A percentile compares a stretch with the other conserved stretches of the same genome.
phyloP scores from a whole-genome alignment of 2,113 vertebrate species.

The Salvelinus sp. region DNA sequence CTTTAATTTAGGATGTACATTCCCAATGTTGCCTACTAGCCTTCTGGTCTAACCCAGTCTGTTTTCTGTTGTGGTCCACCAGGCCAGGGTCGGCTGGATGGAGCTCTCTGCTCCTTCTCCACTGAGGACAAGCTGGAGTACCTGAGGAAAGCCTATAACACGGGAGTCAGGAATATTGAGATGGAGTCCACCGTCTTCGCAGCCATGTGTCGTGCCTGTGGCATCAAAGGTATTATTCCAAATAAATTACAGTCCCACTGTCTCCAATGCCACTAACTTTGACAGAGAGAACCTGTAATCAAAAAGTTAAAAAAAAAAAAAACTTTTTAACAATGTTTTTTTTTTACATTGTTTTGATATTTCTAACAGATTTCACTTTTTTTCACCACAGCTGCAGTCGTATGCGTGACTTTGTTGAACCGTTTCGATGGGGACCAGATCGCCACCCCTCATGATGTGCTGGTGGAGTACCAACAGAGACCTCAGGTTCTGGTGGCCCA shows the following conservation, averaged over 20 bases:
- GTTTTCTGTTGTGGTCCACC: slow-evolving; percentile 8
- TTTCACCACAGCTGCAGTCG: slow-evolving; percentile 79
- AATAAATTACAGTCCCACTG: not conserved
- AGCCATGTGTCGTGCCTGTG: slow-evolving; percentile 84
- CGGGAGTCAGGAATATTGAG: slow-evolving; percentile 83
- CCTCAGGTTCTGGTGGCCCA: slow-evolving; percentile 81
- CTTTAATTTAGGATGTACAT: too few species aligned
- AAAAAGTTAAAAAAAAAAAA: too few species aligned
- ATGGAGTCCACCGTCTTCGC: slow-evolving; percentile 87
- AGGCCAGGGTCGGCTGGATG: slow-evolving; percentile 84
- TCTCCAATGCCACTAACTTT: not conserved
- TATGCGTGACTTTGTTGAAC: slow-evolving; percentile 83
- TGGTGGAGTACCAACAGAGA: slow-evolving; percentile 79
- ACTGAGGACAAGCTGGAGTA: slow-evolving; percentile 83
- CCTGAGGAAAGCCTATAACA: slow-evolving; percentile 77
- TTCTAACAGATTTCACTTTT: not conserved
- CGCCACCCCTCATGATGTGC: slow-evolving; percentile 74
- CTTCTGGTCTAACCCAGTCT: not conserved
- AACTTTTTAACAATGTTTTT: too few species aligned
- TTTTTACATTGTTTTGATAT: too few species aligned
- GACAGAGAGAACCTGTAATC: not conserved
- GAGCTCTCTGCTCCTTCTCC: slow-evolving; percentile 86
- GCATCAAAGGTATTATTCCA: slow-evolving; percentile 75
- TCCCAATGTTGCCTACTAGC: not conserved
- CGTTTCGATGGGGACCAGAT: slow-evolving; percentile 87